Conservation (phyloP, 2,113 vertebrate genomes). For the Lophura nycthemera region DNA sequence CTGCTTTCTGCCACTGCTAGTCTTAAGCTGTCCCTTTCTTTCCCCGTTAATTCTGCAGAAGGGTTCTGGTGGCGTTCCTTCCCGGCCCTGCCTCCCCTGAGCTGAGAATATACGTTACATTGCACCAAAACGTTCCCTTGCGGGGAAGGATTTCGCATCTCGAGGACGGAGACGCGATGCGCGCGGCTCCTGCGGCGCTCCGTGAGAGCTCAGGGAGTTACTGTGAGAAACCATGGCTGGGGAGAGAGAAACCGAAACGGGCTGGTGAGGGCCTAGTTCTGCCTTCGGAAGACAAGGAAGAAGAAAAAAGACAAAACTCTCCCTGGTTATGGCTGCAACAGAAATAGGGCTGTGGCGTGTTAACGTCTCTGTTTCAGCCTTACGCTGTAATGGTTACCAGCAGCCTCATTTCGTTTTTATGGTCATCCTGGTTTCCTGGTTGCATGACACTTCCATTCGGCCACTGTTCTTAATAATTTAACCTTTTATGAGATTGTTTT, state of each 20-base stretch:
- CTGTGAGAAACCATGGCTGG: neutral
- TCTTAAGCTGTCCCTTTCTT: neutral
- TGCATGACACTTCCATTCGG: slow-evolving; percentile 7
- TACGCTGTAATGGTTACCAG: slow-evolving; percentile 39
- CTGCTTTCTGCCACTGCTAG: neutral
- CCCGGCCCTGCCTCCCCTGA: neutral
- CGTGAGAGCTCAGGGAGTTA: neutral
- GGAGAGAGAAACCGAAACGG: slow-evolving; percentile 23
- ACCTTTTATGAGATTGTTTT: slow-evolving; percentile 52
- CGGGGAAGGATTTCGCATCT: slow-evolving; percentile 3
- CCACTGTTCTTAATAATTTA: slow-evolving; percentile 48
- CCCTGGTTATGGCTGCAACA: slow-evolving; percentile 6
- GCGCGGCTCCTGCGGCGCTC: neutral
- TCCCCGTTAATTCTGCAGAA: neutral
- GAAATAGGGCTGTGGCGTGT: neutral
- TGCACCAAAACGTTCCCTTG: slow-evolving; percentile 29
- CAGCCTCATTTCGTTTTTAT: slow-evolving; percentile 65
- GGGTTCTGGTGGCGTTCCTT: neutral
- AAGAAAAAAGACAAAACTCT: neutral
- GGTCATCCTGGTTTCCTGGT: slow-evolving; percentile 52
- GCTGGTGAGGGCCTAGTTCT: slow-evolving; percentile 31
- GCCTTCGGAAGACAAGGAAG: neutral
- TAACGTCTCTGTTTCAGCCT: slow-evolving; percentile 19
- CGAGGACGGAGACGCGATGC: neutral
- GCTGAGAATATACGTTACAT: neutral